Evolutionary conservation across 2,113 vertebrate genomes (phyloP), one percentile per base, ranked within the genome.

Genomic region (Brachyistius frenatus): DNA sequence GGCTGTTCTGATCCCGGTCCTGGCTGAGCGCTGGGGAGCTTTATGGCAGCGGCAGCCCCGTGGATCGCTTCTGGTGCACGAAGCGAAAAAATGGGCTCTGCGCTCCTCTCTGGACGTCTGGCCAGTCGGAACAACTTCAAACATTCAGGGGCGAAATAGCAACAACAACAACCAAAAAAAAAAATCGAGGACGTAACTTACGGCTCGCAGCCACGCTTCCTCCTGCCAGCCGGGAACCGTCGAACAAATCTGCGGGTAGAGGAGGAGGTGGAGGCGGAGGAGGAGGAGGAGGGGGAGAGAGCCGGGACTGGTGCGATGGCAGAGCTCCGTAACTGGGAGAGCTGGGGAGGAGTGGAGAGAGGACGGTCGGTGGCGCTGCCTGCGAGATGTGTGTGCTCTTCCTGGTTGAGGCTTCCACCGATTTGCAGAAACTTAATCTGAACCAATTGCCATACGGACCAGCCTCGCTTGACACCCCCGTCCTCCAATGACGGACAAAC

Each of bases 401-500:
- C 93, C 93, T 94, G 92, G 88, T 95, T 93, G 78, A n/a, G 50
- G 85, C 85, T 88, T 81, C 81, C 64, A 88, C 83, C 89, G 86
- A 89, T 89, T 79, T 86, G 84, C 83, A 88, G 75, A 85, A 94
- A 93, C 92, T 93, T 93, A 11, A 89, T 86, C 70, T 79, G 77
- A 86, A 88, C 88, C 90, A 86, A 89, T 90, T 85, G 73, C 68
- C 70, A 75, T 2, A 58, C 76, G 75, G 81, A 80, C 49, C 41
- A 37, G 72, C 71, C 72, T 84, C 66, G 76, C 67, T 75, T 81
- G 73, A 86, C 85, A 79, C 46, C 65, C 31, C 15, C 41, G 53
- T 78, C 80, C 70, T 79, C 90, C 89, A 82, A 80, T 85, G 76
- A 87, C 70, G 50, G 80, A 72, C 82, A 52, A 54, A 75, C 89